Percentiles rank a stretch among this genome's conserved stretches.
Evolutionary conservation across 1,140 invertebrate genomes (phyloP).

Genomic region (Megalopta genalis): DNA sequence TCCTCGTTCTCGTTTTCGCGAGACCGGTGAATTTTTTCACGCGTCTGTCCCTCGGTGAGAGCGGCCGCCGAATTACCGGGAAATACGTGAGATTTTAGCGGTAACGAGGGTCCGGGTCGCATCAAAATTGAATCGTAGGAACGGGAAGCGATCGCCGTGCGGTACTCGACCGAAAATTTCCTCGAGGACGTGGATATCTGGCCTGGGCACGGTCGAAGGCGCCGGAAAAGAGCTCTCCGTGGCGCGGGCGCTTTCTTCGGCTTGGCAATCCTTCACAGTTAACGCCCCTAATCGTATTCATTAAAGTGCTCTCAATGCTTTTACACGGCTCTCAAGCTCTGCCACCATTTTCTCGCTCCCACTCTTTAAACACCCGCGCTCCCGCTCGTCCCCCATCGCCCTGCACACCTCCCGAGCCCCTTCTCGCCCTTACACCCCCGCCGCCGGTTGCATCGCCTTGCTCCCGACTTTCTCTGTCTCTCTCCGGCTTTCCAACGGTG

Average conservation of each 20-base stretch:
- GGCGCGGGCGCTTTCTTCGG: constrained; percentile 65
- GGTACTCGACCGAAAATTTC: constrained; percentile 34
- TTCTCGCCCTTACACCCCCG: too few species aligned
- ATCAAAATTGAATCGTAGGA: constrained; percentile 16
- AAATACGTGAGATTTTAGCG: constrained; percentile 6
- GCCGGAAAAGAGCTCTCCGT: constrained; percentile 53
- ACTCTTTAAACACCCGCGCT: constrained; percentile 50
- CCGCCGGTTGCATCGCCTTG: background rate
- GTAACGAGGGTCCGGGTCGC: background rate
- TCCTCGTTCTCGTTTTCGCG: background rate
- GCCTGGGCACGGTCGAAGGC: constrained; percentile 16
- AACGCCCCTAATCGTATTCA: constrained; percentile 78
- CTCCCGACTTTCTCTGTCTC: constrained; percentile 32
- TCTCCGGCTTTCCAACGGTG: constrained; percentile 50
- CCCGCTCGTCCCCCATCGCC: constrained; percentile 33
- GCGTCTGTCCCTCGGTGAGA: background rate
- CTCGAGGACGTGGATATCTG: background rate
- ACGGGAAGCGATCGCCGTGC: constrained; percentile 14
- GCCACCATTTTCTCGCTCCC: constrained; percentile 59
- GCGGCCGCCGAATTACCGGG: background rate
- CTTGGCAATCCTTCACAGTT: constrained; percentile 74
- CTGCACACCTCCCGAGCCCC: constrained; percentile 6
- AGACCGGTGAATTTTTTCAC: background rate
- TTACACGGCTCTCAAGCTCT: constrained; percentile 67
- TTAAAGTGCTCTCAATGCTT: constrained; percentile 78